Evolutionary conservation across 2,797 vertebrate species (phyloP), one percentile per base, ranked within the genome.

Genomic region (Distichodus sexfasciatus): DNA sequence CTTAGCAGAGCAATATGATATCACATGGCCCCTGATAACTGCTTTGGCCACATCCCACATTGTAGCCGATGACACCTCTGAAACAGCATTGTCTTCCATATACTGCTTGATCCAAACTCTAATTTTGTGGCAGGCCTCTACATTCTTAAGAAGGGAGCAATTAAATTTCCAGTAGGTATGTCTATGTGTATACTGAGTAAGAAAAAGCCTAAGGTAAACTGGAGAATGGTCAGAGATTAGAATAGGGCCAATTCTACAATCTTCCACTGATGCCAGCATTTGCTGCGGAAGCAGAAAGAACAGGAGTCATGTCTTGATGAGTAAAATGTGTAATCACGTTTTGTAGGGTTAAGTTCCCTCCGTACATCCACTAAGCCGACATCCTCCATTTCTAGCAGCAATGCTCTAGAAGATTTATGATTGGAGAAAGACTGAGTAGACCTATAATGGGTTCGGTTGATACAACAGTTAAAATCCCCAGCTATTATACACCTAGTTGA

Each of bases 111-210:
- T 6, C 54, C 55, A 74, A 15, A 6, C 3, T 54, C 62, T 66
- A 40, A 29, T 53, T 23, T 43, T 70, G n/a, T 62, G 50, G 12
- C 46, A 76, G 5, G 67, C 68, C 26, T 69, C 43, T 6, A 6
- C 1, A 19, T 71, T 24, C 47, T 21, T 50, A 6, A 74, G 62
- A 41, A 72, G 29, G 5, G 55, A 76, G 3, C 33, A 15, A 7
- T 76, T 76, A 69, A 57, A 74, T 71, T 44, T 72, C 59, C 59
- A 79, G 3, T 66, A 9, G 15, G 51, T 74, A 9, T 53, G 36
- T 38, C 46, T 9, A 3, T 51, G 10, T 43, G 15, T 17, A 43
- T 71, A 28, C 8, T 71, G 46, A 14, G 53, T 26, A 0, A 69
- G 48, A 10, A 36, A 41, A 2, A 72, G 9, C 11, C 2, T 28